Base-by-base conservation (phyloP, 2,113 vertebrate genomes). In the Globicephala melas region DNA sequence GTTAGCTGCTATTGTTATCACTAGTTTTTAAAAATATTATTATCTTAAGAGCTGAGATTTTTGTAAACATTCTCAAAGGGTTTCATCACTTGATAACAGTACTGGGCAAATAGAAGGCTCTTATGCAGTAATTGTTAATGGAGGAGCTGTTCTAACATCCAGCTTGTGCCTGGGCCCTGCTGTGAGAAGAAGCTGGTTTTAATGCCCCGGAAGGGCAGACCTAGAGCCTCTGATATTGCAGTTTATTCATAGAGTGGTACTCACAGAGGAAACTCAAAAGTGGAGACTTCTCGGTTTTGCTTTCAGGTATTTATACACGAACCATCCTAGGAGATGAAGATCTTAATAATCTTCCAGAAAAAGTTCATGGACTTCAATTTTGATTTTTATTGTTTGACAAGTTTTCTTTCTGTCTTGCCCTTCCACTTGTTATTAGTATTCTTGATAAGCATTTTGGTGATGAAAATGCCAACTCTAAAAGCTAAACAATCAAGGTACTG, bases 41-140 rank as follows among this genome's bases (percentile, higher is more conserved):
- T 83, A 63, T 73, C 87, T 96, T 63, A 92, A 85, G 53, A 25
- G 60, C 71, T 94, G 70, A 71, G 33, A 50, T 94, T 84, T 96
- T 65, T 81, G 2, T 93, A 60, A 96, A 62, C 23, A 21, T 91
- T 80, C 38, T 96, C 44, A 41, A 10, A 58, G 71, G 50, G 31
- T 87, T 79, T 18, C 20, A 73, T 50, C 44, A 44, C 18, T 77
- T 71, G 36, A 18, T 82, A 25, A 26, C 2, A 36, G 36, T 38
- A 60, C 36, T 82, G 28, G 36, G 36, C 26, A 50, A 80, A 60
- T 26, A 73, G 68, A 44, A 21, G 38, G 23, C 25, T 82, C 25
- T 84, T 58, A 13, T 14, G 44, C 36, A 55, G 28, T 38, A 17
- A 44, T 47, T 41, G 71, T 58, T 80, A 26, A 18, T n/a, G n/a